These are phyloP conservation scores for Octonoba sinensis DNA, from an alignment of 2,888 invertebrate genomes.

Conservation along the genomic window DNA sequence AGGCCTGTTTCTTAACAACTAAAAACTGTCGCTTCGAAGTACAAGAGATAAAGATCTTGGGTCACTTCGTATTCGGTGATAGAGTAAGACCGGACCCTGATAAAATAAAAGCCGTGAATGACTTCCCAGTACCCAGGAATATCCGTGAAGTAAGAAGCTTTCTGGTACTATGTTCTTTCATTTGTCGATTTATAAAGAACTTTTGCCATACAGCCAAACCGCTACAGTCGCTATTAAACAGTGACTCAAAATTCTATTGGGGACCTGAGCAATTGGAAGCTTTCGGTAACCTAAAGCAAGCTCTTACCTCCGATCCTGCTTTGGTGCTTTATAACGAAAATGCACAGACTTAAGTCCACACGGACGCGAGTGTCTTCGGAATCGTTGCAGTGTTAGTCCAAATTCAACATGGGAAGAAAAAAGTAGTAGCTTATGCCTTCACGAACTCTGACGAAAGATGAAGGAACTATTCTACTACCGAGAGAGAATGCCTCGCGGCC, in stretches of 20 bases:
- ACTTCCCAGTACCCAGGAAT: no score
- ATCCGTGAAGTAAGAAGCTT: no score
- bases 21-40: no score
- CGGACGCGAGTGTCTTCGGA: not conserved
- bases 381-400: not conserved
- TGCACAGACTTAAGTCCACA: slow-evolving; percentile 12
- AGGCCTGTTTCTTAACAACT: no score
- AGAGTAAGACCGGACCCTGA: not conserved
- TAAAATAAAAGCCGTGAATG: not conserved
- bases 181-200: no score
- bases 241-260: no score
- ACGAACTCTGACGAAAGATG: not conserved
- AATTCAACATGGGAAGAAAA: not conserved
- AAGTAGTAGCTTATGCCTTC: no score
- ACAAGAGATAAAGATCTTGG: not conserved
- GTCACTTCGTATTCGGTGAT: not conserved
- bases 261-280: slow-evolving; percentile 1
- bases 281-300: slow-evolving; percentile 29
- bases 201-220: not conserved
- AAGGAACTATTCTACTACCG: slow-evolving; percentile 71
- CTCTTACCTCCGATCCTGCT: slow-evolving; percentile 61
- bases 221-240: no score
- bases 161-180: no score
- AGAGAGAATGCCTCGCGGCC: slow-evolving; percentile 71
- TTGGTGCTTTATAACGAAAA: slow-evolving; percentile 67